These are phyloP conservation scores for Eutrigla gurnardus DNA, from an alignment of 2,797 vertebrate genomes.

Conservation along the genomic window DNA sequence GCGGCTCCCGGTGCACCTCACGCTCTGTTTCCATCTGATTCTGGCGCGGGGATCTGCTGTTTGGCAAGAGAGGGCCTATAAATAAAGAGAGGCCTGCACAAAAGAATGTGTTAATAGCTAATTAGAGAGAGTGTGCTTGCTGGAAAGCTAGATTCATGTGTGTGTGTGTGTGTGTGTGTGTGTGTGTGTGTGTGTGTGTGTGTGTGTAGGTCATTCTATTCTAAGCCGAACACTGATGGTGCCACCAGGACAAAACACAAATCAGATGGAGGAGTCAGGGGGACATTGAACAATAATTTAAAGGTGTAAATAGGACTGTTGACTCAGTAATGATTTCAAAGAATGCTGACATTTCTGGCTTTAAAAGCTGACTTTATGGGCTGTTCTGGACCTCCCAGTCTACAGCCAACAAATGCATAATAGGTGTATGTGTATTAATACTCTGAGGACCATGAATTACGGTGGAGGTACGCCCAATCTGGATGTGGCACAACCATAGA, in stretches of 20 bases:
- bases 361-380: not conserved
- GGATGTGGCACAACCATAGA: no score
- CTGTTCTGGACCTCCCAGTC: not conserved
- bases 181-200: constrained; percentile 22
- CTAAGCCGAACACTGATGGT: constrained; percentile 42
- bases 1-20: constrained; percentile 61
- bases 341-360: constrained; percentile 7
- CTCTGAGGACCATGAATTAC: not conserved
- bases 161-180: constrained; percentile 34
- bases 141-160: constrained; percentile 59
- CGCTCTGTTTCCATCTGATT: constrained; percentile 82
- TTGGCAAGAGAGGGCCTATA: constrained; percentile 85
- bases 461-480: not conserved
- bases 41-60: constrained; percentile 84
- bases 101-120: constrained; percentile 86
- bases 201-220: constrained; percentile 45
- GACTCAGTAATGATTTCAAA: constrained; percentile 12
- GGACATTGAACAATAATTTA: constrained; percentile 38
- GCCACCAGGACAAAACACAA: constrained; percentile 60
- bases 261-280: constrained; percentile 61
- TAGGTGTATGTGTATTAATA: not conserved
- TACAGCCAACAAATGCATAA: not conserved
- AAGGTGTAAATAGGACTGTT: constrained; percentile 29
- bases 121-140: constrained; percentile 77
- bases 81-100: constrained; percentile 82